phyloP scores from a whole-genome alignment of 2,113 vertebrate genomes.

The Shinisaurus crocodilurus region DNA sequence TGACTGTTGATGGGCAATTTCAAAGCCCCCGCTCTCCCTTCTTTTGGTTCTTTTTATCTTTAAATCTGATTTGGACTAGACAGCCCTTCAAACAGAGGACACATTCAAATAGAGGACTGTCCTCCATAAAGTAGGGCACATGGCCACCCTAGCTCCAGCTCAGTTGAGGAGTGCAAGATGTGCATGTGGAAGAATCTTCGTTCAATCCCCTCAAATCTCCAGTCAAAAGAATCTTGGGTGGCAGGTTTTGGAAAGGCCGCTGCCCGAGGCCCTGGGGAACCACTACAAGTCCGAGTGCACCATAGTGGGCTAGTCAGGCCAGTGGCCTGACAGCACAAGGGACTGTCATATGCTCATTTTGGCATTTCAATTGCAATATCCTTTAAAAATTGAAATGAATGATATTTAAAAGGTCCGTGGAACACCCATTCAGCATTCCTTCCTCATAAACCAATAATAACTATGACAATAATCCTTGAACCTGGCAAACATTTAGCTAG shows the following conservation, averaged over 20 bases:
- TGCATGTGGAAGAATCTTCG: too few species aligned
- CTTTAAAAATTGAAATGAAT: background rate
- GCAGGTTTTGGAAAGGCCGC: background rate
- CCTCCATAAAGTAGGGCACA: too few species aligned
- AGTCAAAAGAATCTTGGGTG: background rate
- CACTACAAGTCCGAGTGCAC: background rate
- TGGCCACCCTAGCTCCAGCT: too few species aligned
- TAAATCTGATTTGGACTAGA: too few species aligned
- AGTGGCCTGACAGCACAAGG: background rate
- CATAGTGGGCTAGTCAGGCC: background rate
- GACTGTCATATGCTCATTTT: background rate
- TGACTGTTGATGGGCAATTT: too few species aligned
- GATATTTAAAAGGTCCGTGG: constrained; percentile 21
- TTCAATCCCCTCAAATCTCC: background rate
- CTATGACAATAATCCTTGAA: background rate
- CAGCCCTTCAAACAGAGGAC: too few species aligned
- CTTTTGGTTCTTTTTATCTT: too few species aligned
- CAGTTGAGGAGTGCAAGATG: too few species aligned
- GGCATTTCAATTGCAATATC: background rate
- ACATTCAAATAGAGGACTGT: too few species aligned
- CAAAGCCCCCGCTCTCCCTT: too few species aligned
- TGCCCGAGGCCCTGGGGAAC: too few species aligned
- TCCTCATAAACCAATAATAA: constrained; percentile 35
- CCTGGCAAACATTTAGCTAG: constrained; percentile 46
- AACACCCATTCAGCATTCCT: constrained; percentile 36